A percentile compares a stretch with the other conserved stretches of the same genome.
These are phyloP conservation scores for Chionodraco myersi DNA, from an alignment of 2,113 vertebrate genomes.

Conservation along the genomic window DNA sequence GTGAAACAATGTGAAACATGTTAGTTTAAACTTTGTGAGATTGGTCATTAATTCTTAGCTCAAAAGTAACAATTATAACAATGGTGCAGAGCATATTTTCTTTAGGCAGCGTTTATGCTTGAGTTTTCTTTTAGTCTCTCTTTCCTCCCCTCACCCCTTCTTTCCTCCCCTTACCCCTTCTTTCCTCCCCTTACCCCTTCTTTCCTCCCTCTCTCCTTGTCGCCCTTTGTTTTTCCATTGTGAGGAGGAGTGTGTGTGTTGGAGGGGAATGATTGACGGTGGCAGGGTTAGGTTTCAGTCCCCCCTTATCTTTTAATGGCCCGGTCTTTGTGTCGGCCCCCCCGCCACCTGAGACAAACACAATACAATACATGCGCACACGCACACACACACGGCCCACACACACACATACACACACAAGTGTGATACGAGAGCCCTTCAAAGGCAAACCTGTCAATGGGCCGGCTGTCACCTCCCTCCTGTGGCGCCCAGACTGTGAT, in stretches of 20 bases:
- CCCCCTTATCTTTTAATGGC: slow-evolving; percentile 85
- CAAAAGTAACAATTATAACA: background rate
- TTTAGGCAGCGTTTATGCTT: background rate
- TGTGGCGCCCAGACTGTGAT: slow-evolving; percentile 73
- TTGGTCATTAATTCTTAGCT: background rate
- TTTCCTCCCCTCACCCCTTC: slow-evolving; percentile 4
- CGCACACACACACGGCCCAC: slow-evolving; percentile 21
- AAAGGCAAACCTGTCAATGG: slow-evolving; percentile 78
- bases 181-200: background rate
- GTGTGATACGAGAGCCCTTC: slow-evolving; percentile 69
- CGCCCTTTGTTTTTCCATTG: slow-evolving; percentile 47
- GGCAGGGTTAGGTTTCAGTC: slow-evolving; percentile 79
- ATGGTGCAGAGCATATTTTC: background rate
- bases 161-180: slow-evolving; percentile 13
- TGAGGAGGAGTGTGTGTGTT: slow-evolving; percentile 14
- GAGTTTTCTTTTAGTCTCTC: slow-evolving; percentile 3
- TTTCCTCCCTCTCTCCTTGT: slow-evolving; percentile 12
- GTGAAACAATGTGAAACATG: background rate
- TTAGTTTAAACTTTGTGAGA: background rate
- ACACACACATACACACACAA: slow-evolving; percentile 22
- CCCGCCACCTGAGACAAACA: slow-evolving; percentile 77
- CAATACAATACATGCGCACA: slow-evolving; percentile 65
- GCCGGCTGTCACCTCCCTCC: slow-evolving; percentile 74
- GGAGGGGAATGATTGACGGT: slow-evolving; percentile 73
- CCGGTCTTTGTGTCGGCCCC: slow-evolving; percentile 80